Evolutionary conservation across 2,888 invertebrate species (phyloP), one percentile per base, ranked within the genome.

Genomic region (Orgyia antiqua): DNA sequence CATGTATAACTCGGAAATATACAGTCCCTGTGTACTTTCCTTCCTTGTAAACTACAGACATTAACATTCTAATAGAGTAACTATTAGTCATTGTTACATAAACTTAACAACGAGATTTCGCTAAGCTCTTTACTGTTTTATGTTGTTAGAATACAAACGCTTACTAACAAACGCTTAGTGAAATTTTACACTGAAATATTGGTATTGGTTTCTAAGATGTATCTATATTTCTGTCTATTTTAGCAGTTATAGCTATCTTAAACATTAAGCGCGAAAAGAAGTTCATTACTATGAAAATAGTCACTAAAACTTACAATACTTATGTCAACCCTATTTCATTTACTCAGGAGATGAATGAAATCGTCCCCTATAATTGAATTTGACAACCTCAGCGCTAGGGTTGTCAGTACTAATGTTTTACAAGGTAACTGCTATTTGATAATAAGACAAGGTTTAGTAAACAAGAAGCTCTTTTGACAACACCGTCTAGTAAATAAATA

Each of bases 71-170:
- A 42, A 36, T 36, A 42, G 30, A 7, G 2, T 26, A 18, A 10
- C 25, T n/a, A 24, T 62, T 62, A 60, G 35, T 60, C 64, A 64
- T 42, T 43, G 29, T 61, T 59, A 54, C 50, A 47, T 60, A 64
- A 61, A 39, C 41, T 13, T 24, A 39, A 51, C 44, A 40, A 48
- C 52, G 33, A 41, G 44, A 48, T 56, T 60, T 53, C 51, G 40
- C 44, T 53, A 47, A 35, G 45, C 44, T n/a, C 42, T 39, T 12
- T 20, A 2, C 23, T 23, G 10, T 23, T 23, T 23, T 10, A 9
- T 10, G 23, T 11, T 10, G 10, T 10, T 23, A 3, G 23, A 23
- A 23, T 23, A 23, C 23, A 23, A 23, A 23, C 2, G 4, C 4
- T 20, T 20, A 20, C 9, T 2, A n/a, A n/a, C n/a, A n/a, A n/a